A percentile compares a stretch with the other conserved stretches of the same genome.
These are phyloP conservation scores for Molossus molossus DNA, from an alignment of 2,797 vertebrate genomes.

Conservation along the genomic window DNA sequence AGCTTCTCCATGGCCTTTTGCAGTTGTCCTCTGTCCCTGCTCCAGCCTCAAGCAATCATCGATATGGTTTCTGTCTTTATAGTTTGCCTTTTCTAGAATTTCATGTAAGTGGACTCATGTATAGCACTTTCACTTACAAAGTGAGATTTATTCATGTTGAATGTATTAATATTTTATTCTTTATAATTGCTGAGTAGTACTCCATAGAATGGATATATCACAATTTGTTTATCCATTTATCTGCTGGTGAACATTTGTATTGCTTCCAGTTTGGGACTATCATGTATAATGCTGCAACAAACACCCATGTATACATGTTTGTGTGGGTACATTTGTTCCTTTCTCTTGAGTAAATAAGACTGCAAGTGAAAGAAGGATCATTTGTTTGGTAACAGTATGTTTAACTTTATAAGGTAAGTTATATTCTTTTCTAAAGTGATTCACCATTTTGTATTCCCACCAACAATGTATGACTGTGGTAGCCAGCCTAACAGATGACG, in stretches of 20 bases:
- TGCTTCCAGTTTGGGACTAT: neutral
- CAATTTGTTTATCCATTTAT: neutral
- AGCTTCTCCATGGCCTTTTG: neutral
- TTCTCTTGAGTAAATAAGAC: neutral
- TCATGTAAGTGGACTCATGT: neutral
- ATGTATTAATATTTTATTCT: constrained; percentile 39
- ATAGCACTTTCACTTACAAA: neutral
- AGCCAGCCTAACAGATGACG: neutral
- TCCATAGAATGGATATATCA: neutral
- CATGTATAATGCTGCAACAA: neutral
- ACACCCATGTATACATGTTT: neutral
- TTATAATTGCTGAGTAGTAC: neutral
- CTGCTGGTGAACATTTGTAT: neutral
- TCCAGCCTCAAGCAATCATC: neutral
- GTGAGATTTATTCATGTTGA: neutral
- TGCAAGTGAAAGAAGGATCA: neutral
- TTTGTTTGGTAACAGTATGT: neutral
- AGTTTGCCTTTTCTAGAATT: constrained; percentile 19
- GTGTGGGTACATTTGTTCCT: neutral
- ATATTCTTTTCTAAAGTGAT: neutral
- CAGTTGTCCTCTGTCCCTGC: accelerated
- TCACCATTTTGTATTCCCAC: neutral
- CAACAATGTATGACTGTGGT: neutral
- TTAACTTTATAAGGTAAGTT: neutral
- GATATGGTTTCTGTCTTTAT: neutral